phyloP scores from a whole-genome alignment of 2,113 vertebrate species.

The Ceyx cyanopectus region DNA sequence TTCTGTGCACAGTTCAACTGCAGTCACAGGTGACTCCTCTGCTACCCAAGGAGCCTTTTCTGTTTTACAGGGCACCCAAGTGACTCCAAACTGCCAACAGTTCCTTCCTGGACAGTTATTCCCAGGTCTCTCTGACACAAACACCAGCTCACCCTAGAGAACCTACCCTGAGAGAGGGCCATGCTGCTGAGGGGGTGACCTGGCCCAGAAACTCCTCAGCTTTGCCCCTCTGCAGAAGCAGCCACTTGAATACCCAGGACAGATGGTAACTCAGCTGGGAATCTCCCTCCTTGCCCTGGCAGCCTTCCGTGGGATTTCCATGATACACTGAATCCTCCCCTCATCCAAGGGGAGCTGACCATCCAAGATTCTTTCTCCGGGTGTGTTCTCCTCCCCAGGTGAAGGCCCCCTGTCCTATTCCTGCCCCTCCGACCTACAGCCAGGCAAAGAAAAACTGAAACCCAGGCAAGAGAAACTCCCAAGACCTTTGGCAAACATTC shows the following conservation, averaged over 20 bases:
- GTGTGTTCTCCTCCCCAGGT: not conserved
- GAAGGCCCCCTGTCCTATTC: not conserved
- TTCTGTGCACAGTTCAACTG: not conserved
- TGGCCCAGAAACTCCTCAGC: not conserved
- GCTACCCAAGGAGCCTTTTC: not conserved
- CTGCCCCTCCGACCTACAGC: not conserved
- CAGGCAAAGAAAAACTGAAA: not conserved
- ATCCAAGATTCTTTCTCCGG: not conserved
- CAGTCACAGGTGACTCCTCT: not conserved
- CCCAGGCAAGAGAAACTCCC: not conserved
- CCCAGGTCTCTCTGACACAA: not conserved
- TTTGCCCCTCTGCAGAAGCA: not conserved
- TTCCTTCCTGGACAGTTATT: not conserved
- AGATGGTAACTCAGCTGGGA: not conserved
- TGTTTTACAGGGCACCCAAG: not conserved
- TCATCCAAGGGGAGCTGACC: not conserved
- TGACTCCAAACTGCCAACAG: not conserved
- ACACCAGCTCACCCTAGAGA: not conserved
- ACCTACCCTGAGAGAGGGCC: not conserved
- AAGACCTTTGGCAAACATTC: not conserved
- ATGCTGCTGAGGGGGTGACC: not conserved
- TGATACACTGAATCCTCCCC: not conserved
- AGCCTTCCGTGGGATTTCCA: not conserved
- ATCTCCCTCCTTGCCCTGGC: conserved; percentile 23
- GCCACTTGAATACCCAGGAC: not conserved